Evolutionary conservation across 1,140 invertebrate genomes (phyloP).

Genomic region (Panonychus citri): DNA sequence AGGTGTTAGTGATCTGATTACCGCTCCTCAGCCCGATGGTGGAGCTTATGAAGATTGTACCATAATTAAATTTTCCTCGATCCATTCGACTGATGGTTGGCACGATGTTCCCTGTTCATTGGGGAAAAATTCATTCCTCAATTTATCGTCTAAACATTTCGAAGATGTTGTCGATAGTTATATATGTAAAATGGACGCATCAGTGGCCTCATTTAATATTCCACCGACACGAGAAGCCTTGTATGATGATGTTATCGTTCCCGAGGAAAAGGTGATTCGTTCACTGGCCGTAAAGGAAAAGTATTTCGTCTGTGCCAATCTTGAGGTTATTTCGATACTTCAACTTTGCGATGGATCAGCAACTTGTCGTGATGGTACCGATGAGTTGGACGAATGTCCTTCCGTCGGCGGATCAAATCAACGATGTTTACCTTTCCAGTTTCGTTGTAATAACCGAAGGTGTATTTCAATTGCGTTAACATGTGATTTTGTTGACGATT

Average conservation of each 20-base stretch:
- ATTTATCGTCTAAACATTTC: neutral
- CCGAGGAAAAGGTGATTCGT: neutral
- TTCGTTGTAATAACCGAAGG: constrained; percentile 17
- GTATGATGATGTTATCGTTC: constrained; percentile 1
- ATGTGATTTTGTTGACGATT: constrained; percentile 15
- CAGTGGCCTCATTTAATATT: neutral
- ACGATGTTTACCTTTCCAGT: constrained; percentile 14
- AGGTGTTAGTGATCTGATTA: neutral
- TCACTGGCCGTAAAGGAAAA: constrained; percentile 5
- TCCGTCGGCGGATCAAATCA: neutral
- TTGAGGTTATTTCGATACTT: constrained; percentile 16
- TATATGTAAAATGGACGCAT: constrained; percentile 17
- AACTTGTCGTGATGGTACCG: constrained; percentile 15
- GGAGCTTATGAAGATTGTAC: constrained; percentile 19
- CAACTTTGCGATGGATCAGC: constrained; percentile 15
- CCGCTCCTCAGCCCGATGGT: constrained; percentile 17
- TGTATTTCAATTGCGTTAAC: constrained; percentile 17
- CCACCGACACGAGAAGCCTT: constrained; percentile 2
- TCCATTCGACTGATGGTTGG: constrained; percentile 18
- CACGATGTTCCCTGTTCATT: constrained; percentile 13
- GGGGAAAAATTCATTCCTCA: neutral
- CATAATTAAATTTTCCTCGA: constrained; percentile 15
- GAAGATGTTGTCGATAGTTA: constrained; percentile 11
- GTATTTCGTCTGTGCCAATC: constrained; percentile 16
- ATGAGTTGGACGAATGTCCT: constrained; percentile 10